Conservation (phyloP, 2,797 vertebrate species). For the Phataginus tetradactyla region DNA sequence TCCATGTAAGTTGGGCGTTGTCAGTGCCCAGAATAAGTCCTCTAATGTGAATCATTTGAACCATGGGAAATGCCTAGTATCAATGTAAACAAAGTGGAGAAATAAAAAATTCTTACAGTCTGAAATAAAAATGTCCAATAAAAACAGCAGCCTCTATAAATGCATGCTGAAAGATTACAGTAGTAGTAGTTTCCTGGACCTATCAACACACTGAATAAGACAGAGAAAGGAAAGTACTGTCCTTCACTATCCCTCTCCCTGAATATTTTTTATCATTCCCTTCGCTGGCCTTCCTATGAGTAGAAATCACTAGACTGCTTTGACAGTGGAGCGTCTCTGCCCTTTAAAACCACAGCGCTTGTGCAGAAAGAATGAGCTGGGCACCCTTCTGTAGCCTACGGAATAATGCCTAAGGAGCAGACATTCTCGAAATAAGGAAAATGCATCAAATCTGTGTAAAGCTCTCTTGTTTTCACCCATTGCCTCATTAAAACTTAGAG, state of each 20-base stretch:
- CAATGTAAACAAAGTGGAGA: slow-evolving; percentile 61
- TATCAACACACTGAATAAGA: slow-evolving; percentile 43
- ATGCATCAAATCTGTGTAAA: not conserved
- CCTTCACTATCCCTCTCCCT: not conserved
- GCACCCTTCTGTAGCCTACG: not conserved
- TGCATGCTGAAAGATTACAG: slow-evolving; percentile 67
- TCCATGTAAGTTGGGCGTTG: not conserved
- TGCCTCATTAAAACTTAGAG: not conserved
- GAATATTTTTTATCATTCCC: not conserved
- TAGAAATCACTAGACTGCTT: not conserved
- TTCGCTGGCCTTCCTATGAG: not conserved
- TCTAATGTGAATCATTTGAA: not conserved
- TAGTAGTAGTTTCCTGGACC: slow-evolving; percentile 69
- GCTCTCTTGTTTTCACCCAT: not conserved
- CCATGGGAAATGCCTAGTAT: not conserved
- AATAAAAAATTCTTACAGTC: slow-evolving; percentile 65
- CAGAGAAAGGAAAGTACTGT: not conserved
- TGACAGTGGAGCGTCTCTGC: not conserved
- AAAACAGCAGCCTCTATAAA: slow-evolving; percentile 58
- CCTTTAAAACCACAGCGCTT: not conserved
- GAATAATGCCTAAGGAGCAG: not conserved
- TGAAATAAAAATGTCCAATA: slow-evolving; percentile 58
- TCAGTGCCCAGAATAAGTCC: not conserved
- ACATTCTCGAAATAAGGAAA: slow-evolving; percentile 19
- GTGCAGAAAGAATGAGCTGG: not conserved